Base-by-base conservation (phyloP, 2,888 invertebrate species). In the Schizotus pectinicornis region DNA sequence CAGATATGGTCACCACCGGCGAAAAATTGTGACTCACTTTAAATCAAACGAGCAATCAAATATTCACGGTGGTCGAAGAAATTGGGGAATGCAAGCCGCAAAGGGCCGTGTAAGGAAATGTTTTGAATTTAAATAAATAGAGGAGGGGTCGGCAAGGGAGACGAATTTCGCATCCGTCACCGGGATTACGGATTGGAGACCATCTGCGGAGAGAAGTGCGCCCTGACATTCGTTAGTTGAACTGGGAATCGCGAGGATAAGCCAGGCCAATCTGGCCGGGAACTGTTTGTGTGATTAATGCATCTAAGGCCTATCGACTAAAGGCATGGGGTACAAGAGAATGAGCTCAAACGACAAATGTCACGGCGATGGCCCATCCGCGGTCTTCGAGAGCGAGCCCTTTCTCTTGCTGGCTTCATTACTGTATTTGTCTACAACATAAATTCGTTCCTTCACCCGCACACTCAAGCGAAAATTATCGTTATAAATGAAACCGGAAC, bases 211-310 rank as follows among this genome's bases (percentile, higher is more conserved):
- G 41, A 54, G 47, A 39, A 46, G 45, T 47, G 49, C 36, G 48
- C 42, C 43, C 42, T 56, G 49, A 49, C 55, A 48, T 55, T 55
- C 48, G 55, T 56, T 56, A 49, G 54, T 54, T 47, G 54, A 54
- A 33, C 54, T 41, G 54, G 54, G 47, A 54, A 47, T 54, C 54
- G 47, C 54, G 46, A 47, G 54, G 47, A 54, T 47, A 47, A 54
- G 34, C 54, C 46, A 35, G 48, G 30, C 47, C 46, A 46, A 45
- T 53, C 37, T 45, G 53, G 53, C 34, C 31, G 38, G 39, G 46
- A 45, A 53, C 37, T 53, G 43, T 56, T 56, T 56, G 37, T 46
- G 46, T 56, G 57, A 57, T 57, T 57, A 57, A 57, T 57, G 47
- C 46, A 39, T 35, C 51, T 36, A 48, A 52, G 34, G 48, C 37